These are phyloP conservation scores for Tachycineta bicolor DNA, from an alignment of 2,113 vertebrate genomes.

Conservation along the genomic window DNA sequence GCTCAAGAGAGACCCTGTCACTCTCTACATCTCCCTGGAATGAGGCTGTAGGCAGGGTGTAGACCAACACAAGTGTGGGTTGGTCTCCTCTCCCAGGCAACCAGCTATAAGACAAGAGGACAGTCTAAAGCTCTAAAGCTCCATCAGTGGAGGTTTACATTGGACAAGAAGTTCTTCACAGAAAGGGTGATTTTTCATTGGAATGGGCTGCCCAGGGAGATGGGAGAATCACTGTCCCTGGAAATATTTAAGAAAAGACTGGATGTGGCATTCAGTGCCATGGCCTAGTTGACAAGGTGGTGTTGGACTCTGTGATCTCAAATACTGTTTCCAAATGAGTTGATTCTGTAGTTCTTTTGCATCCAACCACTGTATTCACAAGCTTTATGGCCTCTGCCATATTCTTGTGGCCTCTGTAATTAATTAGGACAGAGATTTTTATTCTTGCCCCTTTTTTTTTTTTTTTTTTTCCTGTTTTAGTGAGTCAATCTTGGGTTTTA, in stretches of 20 bases:
- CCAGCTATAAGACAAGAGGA: background rate
- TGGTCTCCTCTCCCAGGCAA: rapidly evolving
- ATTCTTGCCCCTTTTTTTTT: background rate
- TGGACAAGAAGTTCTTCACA: background rate
- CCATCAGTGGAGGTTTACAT: background rate
- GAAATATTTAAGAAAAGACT: background rate
- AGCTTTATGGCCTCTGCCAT: background rate
- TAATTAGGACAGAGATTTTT: background rate
- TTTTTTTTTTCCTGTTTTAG: background rate
- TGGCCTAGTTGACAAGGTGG: background rate
- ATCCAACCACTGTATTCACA: background rate
- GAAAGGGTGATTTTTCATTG: no score
- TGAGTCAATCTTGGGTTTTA: background rate
- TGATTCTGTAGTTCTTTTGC: background rate
- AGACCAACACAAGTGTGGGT: no score
- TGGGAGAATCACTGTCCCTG: background rate
- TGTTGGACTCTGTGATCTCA: background rate
- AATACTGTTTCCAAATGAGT: background rate
- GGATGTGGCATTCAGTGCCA: background rate
- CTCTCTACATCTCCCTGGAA: background rate
- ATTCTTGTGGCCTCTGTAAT: background rate
- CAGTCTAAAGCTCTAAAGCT: background rate
- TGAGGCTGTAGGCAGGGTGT: background rate
- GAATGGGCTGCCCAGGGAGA: background rate
- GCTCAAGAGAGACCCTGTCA: background rate